Percentiles rank a stretch among this genome's conserved stretches.
Evolutionary conservation across 2,888 invertebrate genomes (phyloP).

Genomic region (Kuschelorhynchus macadamiae): DNA sequence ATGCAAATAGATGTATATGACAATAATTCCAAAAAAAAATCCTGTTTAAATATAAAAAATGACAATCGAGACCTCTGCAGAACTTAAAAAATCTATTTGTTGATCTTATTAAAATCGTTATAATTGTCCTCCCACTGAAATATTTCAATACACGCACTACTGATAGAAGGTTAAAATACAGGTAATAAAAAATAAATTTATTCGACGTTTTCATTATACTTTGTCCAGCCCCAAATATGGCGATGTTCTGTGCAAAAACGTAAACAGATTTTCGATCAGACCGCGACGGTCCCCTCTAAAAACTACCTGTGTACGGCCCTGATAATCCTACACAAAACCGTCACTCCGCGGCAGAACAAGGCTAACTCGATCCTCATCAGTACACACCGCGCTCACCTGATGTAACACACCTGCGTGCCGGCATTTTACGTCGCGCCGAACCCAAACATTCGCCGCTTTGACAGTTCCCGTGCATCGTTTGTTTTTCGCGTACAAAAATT

Average conservation of each 20-base stretch:
- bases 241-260: constrained; percentile 32
- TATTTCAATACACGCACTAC: not conserved
- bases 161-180: not conserved
- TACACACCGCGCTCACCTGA: constrained; percentile 66
- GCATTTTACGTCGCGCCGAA: constrained; percentile 42
- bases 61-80: no score
- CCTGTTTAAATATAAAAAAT: no score
- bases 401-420: constrained; percentile 63
- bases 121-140: not conserved
- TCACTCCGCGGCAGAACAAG: constrained; percentile 55
- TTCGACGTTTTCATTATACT: constrained; percentile 12
- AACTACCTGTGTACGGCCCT: constrained; percentile 62
- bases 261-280: constrained; percentile 19
- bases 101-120: no score
- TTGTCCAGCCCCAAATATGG: constrained; percentile 48
- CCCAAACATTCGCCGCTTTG: constrained; percentile 42
- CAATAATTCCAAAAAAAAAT: no score
- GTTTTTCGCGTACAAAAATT: constrained; percentile 4
- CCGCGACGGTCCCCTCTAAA: constrained; percentile 26
- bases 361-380: constrained; percentile 60
- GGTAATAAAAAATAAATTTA: constrained; percentile 3
- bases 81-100: no score
- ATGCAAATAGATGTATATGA: no score
- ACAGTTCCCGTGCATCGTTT: constrained; percentile 1
- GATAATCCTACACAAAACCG: constrained; percentile 59